Percentiles rank a stretch among this genome's conserved stretches.
Conservation (phyloP, 37 sponge, comb jelly and placozoan genomes). For the Cladorhizidae sp. region DNA sequence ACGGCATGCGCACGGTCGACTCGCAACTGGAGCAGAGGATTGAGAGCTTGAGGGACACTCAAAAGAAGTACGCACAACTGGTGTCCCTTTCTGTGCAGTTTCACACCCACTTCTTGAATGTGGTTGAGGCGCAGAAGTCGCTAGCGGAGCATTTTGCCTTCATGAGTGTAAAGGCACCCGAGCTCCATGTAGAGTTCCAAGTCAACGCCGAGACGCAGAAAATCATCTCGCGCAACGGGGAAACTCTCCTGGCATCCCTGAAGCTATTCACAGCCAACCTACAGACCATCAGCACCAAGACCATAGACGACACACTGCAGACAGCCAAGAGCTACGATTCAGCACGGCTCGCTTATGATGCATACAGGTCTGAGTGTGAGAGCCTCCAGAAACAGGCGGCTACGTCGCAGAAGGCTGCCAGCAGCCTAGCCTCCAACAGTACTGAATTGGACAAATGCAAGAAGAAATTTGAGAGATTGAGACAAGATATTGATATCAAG, state of each 20-base stretch:
- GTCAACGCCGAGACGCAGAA: conserved; percentile 87
- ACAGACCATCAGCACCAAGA: conserved; percentile 77
- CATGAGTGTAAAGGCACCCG: conserved; percentile 74
- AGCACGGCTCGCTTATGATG: conserved; percentile 82
- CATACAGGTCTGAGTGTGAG: conserved; percentile 82
- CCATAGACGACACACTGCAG: conserved; percentile 90
- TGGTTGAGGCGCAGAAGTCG: conserved; percentile 75
- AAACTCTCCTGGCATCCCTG: conserved; percentile 64
- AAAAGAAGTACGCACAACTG: conserved; percentile 76
- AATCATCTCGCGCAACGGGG: conserved; percentile 65
- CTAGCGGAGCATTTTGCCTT: conserved; percentile 91
- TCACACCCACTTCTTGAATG: conserved; percentile 36
- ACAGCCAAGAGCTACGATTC: conserved; percentile 88
- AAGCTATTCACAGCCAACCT: conserved; percentile 66
- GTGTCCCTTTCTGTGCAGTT: conserved; percentile 62
- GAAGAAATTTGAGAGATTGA: conserved; percentile 75
- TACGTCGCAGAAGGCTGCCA: conserved; percentile 36
- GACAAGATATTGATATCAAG: conserved; percentile 86
- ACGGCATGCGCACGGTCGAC: conserved; percentile 80
- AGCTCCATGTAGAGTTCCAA: conserved; percentile 76
- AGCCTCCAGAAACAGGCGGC: conserved; percentile 41
- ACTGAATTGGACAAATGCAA: conserved; percentile 81
- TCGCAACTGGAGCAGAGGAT: conserved; percentile 62
- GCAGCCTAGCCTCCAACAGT: conserved; percentile 38
- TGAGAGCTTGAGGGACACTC: conserved; percentile 74